Base-by-base conservation (phyloP, 2,113 vertebrate species). In the Cariama cristata region DNA sequence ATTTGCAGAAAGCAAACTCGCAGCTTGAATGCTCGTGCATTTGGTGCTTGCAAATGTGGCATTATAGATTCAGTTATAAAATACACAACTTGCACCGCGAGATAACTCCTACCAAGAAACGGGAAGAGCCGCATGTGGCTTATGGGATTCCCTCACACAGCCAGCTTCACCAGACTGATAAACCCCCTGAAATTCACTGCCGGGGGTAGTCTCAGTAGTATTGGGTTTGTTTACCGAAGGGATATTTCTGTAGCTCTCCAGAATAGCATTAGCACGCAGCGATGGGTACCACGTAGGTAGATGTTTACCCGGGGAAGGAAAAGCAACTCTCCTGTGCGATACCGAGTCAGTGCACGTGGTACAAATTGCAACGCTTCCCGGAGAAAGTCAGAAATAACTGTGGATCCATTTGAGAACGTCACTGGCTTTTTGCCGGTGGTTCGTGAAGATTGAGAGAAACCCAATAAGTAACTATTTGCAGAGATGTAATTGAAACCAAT, bases 231-330 rank as follows among this genome's bases (percentile, higher is more conserved):
- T 80, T n/a, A 44, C 40, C 1, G 1, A 7, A 27, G 44, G 71
- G 83, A 12, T 21, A 6, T 14, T 50, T 42, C 52, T 42, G 86
- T 3, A 18, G 49, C 45, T 56, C 33, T n/a, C 28, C 52, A 32
- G 69, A n/a, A 68, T 0, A 20, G 69, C 8, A 0, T 6, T 49
- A 7, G 28, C 62, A 28, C 0, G 0, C 18, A 11, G 82, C 3
- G 1, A 17, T 2, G 64, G 75, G 63, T 5, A 56, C 55, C 45
- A 19, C 8, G 6, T 1, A 10, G 60, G 44, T 15, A 42, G 87
- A 12, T 23, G 56, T 59, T 81, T 24, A 59, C 24, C 17, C 6
- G 1, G 44, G n/a, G 66, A 45, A 58, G 79, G 52, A 35, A 38
- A 24, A 71, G 52, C n/a, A 0, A 0, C 38, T 28, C 12, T 47